Base-by-base conservation (phyloP, 2,797 vertebrate species). In the Mus spretus region DNA sequence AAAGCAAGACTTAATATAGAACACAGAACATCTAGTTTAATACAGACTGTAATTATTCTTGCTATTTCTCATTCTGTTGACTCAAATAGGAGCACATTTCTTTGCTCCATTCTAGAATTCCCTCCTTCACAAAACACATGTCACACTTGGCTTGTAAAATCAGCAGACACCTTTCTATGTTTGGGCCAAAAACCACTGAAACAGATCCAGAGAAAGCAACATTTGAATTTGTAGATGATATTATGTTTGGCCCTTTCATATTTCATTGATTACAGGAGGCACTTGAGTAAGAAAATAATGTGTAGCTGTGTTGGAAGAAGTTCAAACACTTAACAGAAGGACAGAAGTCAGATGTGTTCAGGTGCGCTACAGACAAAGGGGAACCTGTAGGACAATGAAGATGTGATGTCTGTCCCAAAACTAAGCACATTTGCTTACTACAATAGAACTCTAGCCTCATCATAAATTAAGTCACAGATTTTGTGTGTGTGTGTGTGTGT, bases 181-280 rank as follows among this genome's bases (percentile, higher is more conserved):
- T 92, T 98, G 97, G 98, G 97, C 98, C 98, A 98, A 97, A 96
- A 98, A 90, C 84, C 96, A 94, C 98, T 98, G 98, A 98, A 97
- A 74, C 83, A 96, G 90, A 97, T 98, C 98, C 98, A 98, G 97
- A 95, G 77, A 96, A 94, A 98, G 95, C 98, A 97, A 96, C 95
- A 96, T 92, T 86, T 98, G 96, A 96, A 95, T 95, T 98, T 98
- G 97, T 94, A 98, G 97, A 98, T 98, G 98, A 96, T 96, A 98
- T 94, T 97, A 97, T 98, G 97, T 98, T 98, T 98, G 97, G 97
- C 98, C 97, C 95, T 97, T 97, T 81, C 97, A 85, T 97, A 98
- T 93, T 97, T 95, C 87, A 94, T 75, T 93, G 57, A n/a, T 63
- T 90, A 86, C 50, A 40, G 93, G 92, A 98, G 93, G 96, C 96